Evolutionary conservation across 2,888 invertebrate genomes (phyloP).

Genomic region (Falcaria lacertinaria): DNA sequence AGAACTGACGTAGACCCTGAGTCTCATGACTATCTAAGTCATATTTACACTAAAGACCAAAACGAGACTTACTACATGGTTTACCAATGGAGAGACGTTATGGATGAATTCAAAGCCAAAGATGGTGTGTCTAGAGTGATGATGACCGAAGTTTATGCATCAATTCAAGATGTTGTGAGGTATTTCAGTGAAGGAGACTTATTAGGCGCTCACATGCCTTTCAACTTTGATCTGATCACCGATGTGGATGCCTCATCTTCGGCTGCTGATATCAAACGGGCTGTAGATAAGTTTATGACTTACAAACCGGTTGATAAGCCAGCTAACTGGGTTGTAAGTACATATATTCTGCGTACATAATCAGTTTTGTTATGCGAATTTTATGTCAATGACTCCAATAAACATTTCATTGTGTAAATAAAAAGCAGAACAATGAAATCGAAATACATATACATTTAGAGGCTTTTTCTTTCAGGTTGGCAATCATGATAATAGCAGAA

Average conservation of each 20-base stretch:
- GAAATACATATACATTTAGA: too few relatives aligned
- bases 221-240: slow-evolving; percentile 87
- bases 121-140: slow-evolving; percentile 79
- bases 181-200: slow-evolving; percentile 82
- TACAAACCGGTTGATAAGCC: slow-evolving; percentile 80
- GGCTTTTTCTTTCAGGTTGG: slow-evolving; percentile 71
- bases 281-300: slow-evolving; percentile 82
- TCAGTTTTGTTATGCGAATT: background rate
- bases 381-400: too few relatives aligned
- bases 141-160: slow-evolving; percentile 88
- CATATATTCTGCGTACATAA: background rate
- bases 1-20: slow-evolving; percentile 57
- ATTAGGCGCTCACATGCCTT: slow-evolving; percentile 86
- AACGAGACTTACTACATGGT: slow-evolving; percentile 82
- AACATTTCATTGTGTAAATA: too few relatives aligned
- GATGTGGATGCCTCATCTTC: slow-evolving; percentile 79
- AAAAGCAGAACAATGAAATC: too few relatives aligned
- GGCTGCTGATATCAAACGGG: slow-evolving; percentile 80
- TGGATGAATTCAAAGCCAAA: slow-evolving; percentile 77
- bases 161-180: slow-evolving; percentile 77
- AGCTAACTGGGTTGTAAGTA: slow-evolving; percentile 89
- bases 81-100: slow-evolving; percentile 81
- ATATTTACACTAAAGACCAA: slow-evolving; percentile 82
- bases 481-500: slow-evolving; percentile 83
- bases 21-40: slow-evolving; percentile 78